Evolutionary conservation across 2,113 vertebrate genomes (phyloP), one percentile per base, ranked within the genome.

Genomic region (Australoheros scitulus): DNA sequence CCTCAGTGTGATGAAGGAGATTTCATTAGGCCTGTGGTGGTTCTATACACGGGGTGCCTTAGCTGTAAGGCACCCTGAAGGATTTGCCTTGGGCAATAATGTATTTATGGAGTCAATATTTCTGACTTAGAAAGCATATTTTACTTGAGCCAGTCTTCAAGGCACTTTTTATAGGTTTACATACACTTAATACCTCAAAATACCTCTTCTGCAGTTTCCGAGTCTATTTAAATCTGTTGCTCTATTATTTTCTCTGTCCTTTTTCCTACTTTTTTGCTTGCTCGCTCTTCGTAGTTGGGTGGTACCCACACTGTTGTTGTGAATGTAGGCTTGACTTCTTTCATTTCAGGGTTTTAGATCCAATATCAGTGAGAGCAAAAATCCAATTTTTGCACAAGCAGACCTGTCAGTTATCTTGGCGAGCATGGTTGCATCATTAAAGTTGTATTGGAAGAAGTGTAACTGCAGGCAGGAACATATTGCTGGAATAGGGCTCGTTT

Each of bases 391-490:
- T 79, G 38, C 56, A 5, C 78, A 79, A 60, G 7, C 76, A 50
- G 64, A 85, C 60, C 61, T 81, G 85, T 88, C 87, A 76, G 87
- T 74, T 50, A 74, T 79, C 82, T 61, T 63, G 85, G 86, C 63
- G 20, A 58, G 61, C 82, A 56, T 58, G 72, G 65, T 87, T 58
- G 86, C 61, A 61, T 80, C 82, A 90, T 89, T 92, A 86, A 87
- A 89, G 74, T 87, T 87, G 87, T 58, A 82, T 75, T 50, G 82
- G 82, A 82, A 87, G 86, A 84, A 91, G 65, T 59, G 87, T 91
- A 43, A 86, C 89, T 76, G 81, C 72, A 79, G 89, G 88, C 84
- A 50, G 70, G 64, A 84, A 87, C 89, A 91, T 87, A 82, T 87
- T 88, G 88, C 79, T 59, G 79, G 63, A 57, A 60, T 61, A 10